Conservation (phyloP, 2,797 vertebrate species). For the Thunnus albacares region DNA sequence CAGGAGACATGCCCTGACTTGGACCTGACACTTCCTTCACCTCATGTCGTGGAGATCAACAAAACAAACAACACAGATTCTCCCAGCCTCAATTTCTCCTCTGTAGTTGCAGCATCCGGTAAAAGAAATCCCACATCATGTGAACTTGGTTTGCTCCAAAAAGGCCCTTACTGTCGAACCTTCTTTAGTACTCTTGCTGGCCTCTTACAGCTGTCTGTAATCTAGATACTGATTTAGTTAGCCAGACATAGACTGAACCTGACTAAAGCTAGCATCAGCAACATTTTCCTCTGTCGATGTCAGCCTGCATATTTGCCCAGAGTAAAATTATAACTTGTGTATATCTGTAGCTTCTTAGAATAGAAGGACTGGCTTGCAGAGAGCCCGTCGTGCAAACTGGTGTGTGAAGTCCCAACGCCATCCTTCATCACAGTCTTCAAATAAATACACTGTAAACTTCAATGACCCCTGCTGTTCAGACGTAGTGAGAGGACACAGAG, state of each 20-base stretch:
- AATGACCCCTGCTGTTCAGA: slow-evolving; percentile 32
- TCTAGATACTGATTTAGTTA: slow-evolving; percentile 53
- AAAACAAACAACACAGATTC: slow-evolving; percentile 29
- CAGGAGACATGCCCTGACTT: slow-evolving; percentile 46
- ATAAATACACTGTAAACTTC: slow-evolving; percentile 46
- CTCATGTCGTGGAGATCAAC: slow-evolving; percentile 38
- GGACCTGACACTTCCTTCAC: slow-evolving; percentile 32
- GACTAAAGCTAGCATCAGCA: slow-evolving; percentile 68
- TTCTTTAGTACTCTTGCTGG: not conserved
- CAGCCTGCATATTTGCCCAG: slow-evolving; percentile 51
- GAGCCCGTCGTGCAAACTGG: slow-evolving; percentile 31
- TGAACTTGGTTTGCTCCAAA: not conserved
- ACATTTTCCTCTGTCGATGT: slow-evolving; percentile 50
- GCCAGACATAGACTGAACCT: slow-evolving; percentile 48
- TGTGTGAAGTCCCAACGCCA: slow-evolving; percentile 47
- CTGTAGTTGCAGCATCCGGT: not conserved
- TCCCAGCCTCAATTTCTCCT: not conserved
- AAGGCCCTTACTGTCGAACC: not conserved
- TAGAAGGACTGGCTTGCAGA: slow-evolving; percentile 66
- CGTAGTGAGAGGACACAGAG: slow-evolving; percentile 7
- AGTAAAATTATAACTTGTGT: slow-evolving; percentile 74
- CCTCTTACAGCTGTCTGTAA: slow-evolving; percentile 55
- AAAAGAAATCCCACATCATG: not conserved
- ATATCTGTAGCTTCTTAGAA: slow-evolving; percentile 82
- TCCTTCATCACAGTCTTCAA: slow-evolving; percentile 57